Base-by-base conservation (phyloP, 2,113 vertebrate genomes). In the Nettapus auritus region DNA sequence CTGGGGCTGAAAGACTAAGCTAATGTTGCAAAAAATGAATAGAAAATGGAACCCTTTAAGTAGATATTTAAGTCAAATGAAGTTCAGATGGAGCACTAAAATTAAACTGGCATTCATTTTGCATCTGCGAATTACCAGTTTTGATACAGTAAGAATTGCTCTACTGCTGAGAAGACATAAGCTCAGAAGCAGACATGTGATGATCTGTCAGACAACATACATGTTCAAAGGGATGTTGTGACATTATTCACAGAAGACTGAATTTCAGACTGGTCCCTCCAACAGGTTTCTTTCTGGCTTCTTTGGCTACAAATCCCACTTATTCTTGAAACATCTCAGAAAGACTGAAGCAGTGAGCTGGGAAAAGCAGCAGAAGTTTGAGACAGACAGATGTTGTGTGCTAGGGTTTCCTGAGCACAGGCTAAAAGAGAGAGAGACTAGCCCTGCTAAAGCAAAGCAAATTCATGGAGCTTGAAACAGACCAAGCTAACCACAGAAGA, bases 11-110 rank as follows among this genome's bases (percentile, higher is more conserved):
- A 85, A 89, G 89, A 66, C 33, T 62, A 87, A 90, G 66, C 29
- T 82, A 86, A 87, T 59, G 69, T 69, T 92, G 77, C 81, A 91
- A 63, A 82, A 89, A 89, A 82, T 34, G 22, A 90, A 87, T 93
- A 69, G 90, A 95, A 91, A 85, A 53, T 67, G 26, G 74, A 93
- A 73, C 34, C 6, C 12, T 71, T 82, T 40, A 86, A 79, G 38
- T 13, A 78, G 62, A 53, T 78, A 79, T 68, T 93, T 57, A 75
- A 89, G 80, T 55, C 38, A 38, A 79, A 16, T 79, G 44, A 78
- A 71, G 34, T 89, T 95, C 77, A 69, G 70, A 76, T 53, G 13
- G 38, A 56, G 48, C 29, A 86, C 42, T 96, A 82, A 90, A 92
- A 88, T 26, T 84, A 90, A 48, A 64, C 68, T 71, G 80, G 88